Evolutionary conservation across 92 coral and sea anemone species (phyloP).

Genomic region (Zoanthus sansibaricus): DNA sequence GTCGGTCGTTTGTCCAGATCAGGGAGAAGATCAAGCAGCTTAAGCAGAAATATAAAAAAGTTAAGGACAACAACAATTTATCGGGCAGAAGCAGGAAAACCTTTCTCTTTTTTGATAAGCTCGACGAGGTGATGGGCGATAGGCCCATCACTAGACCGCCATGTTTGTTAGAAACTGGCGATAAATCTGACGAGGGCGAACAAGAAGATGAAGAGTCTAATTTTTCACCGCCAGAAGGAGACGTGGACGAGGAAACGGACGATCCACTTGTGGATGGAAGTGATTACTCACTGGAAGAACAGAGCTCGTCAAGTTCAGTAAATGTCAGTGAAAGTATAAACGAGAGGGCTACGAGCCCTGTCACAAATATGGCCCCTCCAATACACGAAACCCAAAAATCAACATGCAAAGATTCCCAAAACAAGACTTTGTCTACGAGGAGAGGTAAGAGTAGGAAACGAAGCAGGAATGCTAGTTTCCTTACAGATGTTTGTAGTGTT

Average conservation of each 20-base stretch:
- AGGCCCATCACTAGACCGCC: no score
- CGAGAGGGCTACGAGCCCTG: slow-evolving; percentile 20
- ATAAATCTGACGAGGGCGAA: neutral
- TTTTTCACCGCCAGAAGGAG: neutral
- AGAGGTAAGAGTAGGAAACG: slow-evolving; percentile 32
- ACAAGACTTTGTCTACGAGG: slow-evolving; percentile 9
- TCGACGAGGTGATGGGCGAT: no score
- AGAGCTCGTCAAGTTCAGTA: slow-evolving; percentile 20
- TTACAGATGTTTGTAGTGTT: slow-evolving; percentile 17
- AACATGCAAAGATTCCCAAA: neutral
- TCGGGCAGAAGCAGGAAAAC: slow-evolving; percentile 2
- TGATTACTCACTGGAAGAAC: neutral
- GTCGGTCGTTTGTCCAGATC: slow-evolving; percentile 21
- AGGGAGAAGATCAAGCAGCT: slow-evolving; percentile 21
- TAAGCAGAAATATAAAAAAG: slow-evolving; percentile 10
- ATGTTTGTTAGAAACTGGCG: no score
- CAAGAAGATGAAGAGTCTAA: neutral
- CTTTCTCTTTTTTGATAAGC: no score
- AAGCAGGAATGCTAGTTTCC: slow-evolving; percentile 33
- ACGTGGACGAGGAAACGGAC: slow-evolving; percentile 23
- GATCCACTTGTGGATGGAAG: slow-evolving; percentile 20
- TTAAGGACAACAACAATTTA: slow-evolving; percentile 9
- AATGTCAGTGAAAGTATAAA: slow-evolving; percentile 26
- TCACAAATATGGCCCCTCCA: slow-evolving; percentile 17
- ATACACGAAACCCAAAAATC: slow-evolving; percentile 17